phyloP scores from a whole-genome alignment of 2,797 vertebrate species.

The Sphenopsis melanotis region DNA sequence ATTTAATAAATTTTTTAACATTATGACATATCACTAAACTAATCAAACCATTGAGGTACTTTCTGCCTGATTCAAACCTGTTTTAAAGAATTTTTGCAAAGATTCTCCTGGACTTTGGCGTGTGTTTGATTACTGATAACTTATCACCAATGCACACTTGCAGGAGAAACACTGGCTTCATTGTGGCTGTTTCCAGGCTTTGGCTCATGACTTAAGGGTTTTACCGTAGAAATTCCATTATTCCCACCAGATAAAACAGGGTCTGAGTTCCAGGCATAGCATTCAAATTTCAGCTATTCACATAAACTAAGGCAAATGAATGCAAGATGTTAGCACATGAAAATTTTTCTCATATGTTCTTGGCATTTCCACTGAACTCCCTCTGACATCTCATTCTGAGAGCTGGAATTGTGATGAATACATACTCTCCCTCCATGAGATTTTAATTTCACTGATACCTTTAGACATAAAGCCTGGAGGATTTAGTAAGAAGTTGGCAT shows the following conservation, averaged over 20 bases:
- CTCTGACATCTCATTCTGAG: constrained; percentile 3
- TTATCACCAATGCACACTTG: neutral
- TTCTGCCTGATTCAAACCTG: neutral
- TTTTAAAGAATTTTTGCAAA: neutral
- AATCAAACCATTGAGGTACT: neutral
- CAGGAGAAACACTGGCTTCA: neutral
- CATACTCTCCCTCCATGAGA: neutral
- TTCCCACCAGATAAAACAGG: neutral
- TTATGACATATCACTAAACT: neutral
- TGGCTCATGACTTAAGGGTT: neutral
- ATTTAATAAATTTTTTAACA: neutral
- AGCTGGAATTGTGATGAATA: neutral
- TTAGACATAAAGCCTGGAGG: neutral
- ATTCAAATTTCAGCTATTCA: neutral
- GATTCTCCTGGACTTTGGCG: neutral
- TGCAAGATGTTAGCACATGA: neutral
- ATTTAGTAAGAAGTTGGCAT: neutral
- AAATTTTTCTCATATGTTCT: neutral
- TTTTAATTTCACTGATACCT: neutral
- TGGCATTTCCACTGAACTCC: neutral
- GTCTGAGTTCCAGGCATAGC: neutral
- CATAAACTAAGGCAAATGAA: neutral
- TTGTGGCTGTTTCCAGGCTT: neutral
- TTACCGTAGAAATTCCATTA: neutral
- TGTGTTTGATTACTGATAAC: neutral